Conservation (phyloP, 2,113 vertebrate species). For the Paradoxurus hermaphroditus region DNA sequence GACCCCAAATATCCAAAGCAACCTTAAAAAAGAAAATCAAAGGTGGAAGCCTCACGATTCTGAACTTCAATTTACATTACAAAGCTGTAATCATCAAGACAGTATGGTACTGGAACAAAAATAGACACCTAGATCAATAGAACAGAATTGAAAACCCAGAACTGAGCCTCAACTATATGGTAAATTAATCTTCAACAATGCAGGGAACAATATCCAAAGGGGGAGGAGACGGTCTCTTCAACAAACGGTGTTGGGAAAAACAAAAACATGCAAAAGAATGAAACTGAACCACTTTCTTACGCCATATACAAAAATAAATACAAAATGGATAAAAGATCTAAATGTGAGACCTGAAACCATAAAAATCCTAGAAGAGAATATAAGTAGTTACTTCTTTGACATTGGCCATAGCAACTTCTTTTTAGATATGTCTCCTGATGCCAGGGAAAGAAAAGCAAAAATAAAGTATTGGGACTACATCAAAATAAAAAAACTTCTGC, state of each 20-base stretch:
- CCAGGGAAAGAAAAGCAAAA: background rate
- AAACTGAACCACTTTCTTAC: background rate
- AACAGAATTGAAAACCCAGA: background rate
- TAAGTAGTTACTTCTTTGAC: background rate
- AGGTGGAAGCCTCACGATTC: background rate
- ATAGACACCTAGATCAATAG: background rate
- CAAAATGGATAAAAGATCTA: background rate
- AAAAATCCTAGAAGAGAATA: background rate
- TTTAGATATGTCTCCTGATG: background rate
- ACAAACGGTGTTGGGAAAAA: background rate
- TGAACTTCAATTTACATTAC: background rate
- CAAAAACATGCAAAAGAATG: background rate
- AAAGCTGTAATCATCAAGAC: background rate
- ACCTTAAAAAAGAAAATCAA: background rate
- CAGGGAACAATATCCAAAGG: background rate
- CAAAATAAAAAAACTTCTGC: background rate
- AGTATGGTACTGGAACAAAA: background rate
- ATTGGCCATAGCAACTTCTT: background rate
- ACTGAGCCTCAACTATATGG: background rate
- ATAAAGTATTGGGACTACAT: background rate
- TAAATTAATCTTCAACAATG: background rate
- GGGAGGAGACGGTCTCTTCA: background rate
- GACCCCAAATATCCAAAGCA: background rate
- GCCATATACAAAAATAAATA: background rate
- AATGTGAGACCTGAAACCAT: background rate